Evolutionary conservation across 2,888 invertebrate species (phyloP), one percentile per base, ranked within the genome.

Genomic region (Prionchulus punctatus): DNA sequence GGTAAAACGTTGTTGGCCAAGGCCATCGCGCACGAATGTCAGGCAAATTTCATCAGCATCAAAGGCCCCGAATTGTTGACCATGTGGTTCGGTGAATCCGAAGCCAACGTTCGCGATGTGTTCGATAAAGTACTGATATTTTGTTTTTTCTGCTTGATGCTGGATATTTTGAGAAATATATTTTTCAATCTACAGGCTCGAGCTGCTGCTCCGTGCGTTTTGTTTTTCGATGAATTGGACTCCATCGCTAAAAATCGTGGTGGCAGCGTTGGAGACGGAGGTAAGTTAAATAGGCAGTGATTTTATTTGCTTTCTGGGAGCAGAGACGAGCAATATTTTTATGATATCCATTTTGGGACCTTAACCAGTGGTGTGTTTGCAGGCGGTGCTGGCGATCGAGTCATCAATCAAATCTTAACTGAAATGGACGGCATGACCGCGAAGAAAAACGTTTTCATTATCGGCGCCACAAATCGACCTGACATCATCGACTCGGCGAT

Each of bases 351-450:
- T 36, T 18, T 7, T 36, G 36, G 18, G 7, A 36, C 18, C 7
- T 12, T 12, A 36, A 36, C 36, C 12, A 7, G 36, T 36, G 18
- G n/a, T 25, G 4, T 54, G 7, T 54, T 12, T 56, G 61, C 58
- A 68, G 74, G 96, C 64, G 92, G 91, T 59, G 96, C 98, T 43
- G 94, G 96, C 1, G 98, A 99, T 77, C 81, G 98, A 63, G 98
- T 98, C 59, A 98, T 98, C 74, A 99, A 99, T 78, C 98, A 99
- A 79, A 90, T 98, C 69, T 80, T 98, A 57, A 98, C 98, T 1
- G 98, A 98, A 79, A 98, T 98, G 98, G 98, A 98, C 74, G 98
- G 98, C 68, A 99, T 99, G 96, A 91, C 91, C 42, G 87, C 92
- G 30, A 98, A 98, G 79, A 98, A 98, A 76, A 98, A 98, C 73